phyloP scores from a whole-genome alignment of 2,888 invertebrate genomes.

The Netelia fuscicornis region DNA sequence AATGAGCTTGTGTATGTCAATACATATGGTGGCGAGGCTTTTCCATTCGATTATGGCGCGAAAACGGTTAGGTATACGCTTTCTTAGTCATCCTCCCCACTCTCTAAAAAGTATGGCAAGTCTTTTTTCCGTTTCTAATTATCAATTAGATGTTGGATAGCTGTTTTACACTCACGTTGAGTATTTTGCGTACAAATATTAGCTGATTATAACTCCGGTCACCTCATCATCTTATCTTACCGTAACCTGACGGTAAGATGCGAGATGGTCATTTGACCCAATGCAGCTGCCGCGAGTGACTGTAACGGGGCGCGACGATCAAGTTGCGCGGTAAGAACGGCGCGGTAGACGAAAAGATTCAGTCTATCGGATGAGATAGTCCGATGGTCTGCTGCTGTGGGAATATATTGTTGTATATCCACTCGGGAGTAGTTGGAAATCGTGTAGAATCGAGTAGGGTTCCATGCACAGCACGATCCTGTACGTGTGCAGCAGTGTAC shows the following conservation, averaged over 20 bases:
- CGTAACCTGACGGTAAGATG: not conserved
- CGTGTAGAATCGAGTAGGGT: slow-evolving; percentile 30
- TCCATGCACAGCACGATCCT: slow-evolving; percentile 2
- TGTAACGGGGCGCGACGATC: not conserved
- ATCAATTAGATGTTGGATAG: not conserved
- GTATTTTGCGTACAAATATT: not conserved
- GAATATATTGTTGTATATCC: not conserved
- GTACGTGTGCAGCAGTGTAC: slow-evolving; percentile 11
- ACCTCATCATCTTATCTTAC: not conserved
- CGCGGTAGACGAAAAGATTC: not conserved
- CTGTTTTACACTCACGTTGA: not conserved
- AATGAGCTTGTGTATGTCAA: too few relatives aligned
- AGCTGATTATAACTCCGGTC: not conserved
- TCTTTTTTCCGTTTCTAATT: not conserved
- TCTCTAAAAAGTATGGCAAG: not conserved
- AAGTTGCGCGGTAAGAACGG: not conserved
- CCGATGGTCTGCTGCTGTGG: not conserved
- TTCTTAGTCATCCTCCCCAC: not conserved
- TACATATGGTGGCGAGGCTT: too few relatives aligned
- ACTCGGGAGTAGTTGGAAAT: slow-evolving; percentile 5
- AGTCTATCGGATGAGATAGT: not conserved
- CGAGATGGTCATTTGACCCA: not conserved
- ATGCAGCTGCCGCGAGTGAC: not conserved
- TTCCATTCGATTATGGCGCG: not conserved
- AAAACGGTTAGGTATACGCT: not conserved